A percentile compares a stretch with the other conserved stretches of the same genome.
Conservation (phyloP, 2,888 invertebrate species). For the Chrysotoxum bicinctum region DNA sequence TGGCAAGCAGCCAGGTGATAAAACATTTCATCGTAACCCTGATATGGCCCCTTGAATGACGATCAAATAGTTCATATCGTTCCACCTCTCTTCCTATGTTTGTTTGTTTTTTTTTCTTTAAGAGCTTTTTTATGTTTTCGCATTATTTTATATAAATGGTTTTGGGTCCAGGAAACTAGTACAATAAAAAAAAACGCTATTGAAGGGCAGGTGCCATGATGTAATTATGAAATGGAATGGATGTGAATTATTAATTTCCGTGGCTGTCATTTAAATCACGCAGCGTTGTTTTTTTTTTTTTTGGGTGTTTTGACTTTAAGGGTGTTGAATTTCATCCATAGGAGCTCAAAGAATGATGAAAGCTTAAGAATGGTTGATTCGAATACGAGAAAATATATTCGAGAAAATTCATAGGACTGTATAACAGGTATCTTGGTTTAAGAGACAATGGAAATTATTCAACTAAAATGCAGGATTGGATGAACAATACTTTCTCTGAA, state of each 20-base stretch:
- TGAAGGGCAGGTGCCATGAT: slow-evolving; percentile 7
- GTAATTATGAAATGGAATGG: slow-evolving; percentile 10
- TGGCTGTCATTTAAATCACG: not conserved
- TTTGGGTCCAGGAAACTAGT: slow-evolving; percentile 45
- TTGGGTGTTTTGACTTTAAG: not conserved
- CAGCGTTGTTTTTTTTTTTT: not conserved
- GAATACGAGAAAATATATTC: too few species aligned
- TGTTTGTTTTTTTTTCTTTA: slow-evolving; percentile 21
- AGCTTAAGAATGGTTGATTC: too few species aligned
- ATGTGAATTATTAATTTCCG: slow-evolving; percentile 20
- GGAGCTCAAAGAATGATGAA: too few species aligned
- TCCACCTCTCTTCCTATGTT: slow-evolving; percentile 17
- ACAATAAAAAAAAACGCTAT: not conserved
- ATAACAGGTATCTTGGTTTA: too few species aligned
- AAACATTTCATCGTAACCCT: slow-evolving; percentile 71
- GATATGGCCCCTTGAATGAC: slow-evolving; percentile 71
- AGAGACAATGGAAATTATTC: too few species aligned
- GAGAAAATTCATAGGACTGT: too few species aligned
- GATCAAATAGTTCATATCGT: slow-evolving; percentile 70
- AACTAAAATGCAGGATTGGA: too few species aligned
- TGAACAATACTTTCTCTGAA: too few species aligned
- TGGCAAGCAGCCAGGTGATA: slow-evolving; percentile 69
- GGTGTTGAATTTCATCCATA: too few species aligned
- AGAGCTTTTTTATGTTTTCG: slow-evolving; percentile 48
- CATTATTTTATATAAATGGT: slow-evolving; percentile 43